Base-by-base conservation (phyloP, 2,797 vertebrate genomes). In the Toxotes lorentzi region DNA sequence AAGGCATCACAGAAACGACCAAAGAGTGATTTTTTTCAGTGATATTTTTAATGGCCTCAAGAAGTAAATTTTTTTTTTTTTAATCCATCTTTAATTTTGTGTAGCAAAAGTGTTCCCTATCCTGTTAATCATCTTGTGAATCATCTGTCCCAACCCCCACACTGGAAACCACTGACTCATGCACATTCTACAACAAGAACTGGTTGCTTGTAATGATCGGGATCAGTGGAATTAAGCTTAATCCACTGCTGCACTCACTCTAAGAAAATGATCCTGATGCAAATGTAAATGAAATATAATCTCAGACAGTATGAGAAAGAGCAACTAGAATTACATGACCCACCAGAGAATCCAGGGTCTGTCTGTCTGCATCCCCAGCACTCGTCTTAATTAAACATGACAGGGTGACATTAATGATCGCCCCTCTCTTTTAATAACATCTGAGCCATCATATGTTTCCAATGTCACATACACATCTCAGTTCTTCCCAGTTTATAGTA, bases 311-410 rank as follows among this genome's bases (percentile, higher is more conserved):
- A 14, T 17, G 23, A 45, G 17, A 23, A 17, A 57, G 41, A 12
- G 11, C 19, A 40, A 45, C 54, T 53, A 21, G 59, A 54, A 24
- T 41, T 51, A 30, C 32, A 16, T 34, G 58, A 73, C 45, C 57
- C 38, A 16, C n/a, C 35, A n/a, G 17, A 41, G 47, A 30, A 40
- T 45, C 34, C 40, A 50, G 23, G 6, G 53, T 68, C 68, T 32
- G n/a, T 51, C 47, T 40, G 38, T 16, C 43, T n/a, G 59, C 10
- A 34, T 53, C 54, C 32, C n/a, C 30, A 24, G 13, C 23, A 2
- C 24, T 67, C 8, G 4, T 63, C 68, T 30, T 70, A 66, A 78
- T 81, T 70, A 64, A 72, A 75, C 56, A 41, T 56, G 70, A 80
- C 70, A 74, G 51, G 7, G 16, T 47, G 57, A 71, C 77, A 43